A percentile compares a stretch with the other conserved stretches of the same genome.
These are phyloP conservation scores for Oryzias melastigma DNA, from an alignment of 2,113 vertebrate species.

Conservation along the genomic window DNA sequence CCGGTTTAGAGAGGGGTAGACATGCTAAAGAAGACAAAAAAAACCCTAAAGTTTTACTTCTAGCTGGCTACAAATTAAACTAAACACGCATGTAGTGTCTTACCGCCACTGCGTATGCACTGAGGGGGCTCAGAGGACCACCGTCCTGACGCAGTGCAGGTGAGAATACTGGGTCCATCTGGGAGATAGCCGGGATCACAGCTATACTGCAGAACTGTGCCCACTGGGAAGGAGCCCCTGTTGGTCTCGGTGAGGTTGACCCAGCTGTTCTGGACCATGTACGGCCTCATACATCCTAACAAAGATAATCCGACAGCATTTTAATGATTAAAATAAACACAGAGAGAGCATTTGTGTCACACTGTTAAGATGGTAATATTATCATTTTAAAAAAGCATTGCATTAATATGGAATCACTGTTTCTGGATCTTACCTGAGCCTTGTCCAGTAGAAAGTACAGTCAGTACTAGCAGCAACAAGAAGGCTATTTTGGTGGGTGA, in stretches of 20 bases:
- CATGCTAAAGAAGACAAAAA: constrained; percentile 78
- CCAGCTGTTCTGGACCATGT: constrained; percentile 76
- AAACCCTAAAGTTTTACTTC: not conserved
- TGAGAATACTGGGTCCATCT: constrained; percentile 74
- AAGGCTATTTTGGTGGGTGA: constrained; percentile 35
- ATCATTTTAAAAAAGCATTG: not conserved
- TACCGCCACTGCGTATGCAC: constrained; percentile 75
- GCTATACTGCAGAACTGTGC: constrained; percentile 79
- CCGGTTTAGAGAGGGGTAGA: constrained; percentile 86
- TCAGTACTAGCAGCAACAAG: constrained; percentile 53
- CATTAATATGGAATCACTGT: not conserved
- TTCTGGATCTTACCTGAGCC: constrained; percentile 63
- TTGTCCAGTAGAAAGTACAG: constrained; percentile 52
- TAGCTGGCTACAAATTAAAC: not conserved
- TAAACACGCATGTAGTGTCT: constrained; percentile 20
- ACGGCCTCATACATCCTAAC: constrained; percentile 75
- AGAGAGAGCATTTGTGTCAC: not conserved
- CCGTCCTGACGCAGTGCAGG: constrained; percentile 65
- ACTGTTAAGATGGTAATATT: not conserved
- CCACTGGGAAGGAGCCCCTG: constrained; percentile 72
- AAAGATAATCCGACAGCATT: not conserved
- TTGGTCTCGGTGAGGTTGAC: constrained; percentile 79
- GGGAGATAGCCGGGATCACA: constrained; percentile 77
- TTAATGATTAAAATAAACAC: not conserved
- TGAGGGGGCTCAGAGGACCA: constrained; percentile 77